Evolutionary conservation across 1,140 invertebrate genomes (phyloP).

Genomic region (Drosophila sechellia): DNA sequence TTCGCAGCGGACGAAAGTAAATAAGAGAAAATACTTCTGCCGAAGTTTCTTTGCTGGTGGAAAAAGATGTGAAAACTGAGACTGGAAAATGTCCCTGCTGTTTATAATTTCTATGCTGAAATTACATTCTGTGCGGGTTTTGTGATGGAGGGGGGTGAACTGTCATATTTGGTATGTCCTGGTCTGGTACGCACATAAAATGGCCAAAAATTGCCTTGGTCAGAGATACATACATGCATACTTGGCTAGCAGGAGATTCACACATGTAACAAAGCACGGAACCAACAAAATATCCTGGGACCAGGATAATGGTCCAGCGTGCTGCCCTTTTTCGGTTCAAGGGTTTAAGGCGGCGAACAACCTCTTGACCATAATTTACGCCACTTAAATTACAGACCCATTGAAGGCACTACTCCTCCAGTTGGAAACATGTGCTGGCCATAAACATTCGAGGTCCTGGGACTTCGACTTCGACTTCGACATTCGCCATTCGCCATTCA

Average conservation of each 20-base stretch:
- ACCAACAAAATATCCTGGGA: conserved; percentile 10
- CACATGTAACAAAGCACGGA: conserved; percentile 50
- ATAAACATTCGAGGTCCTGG: conserved; percentile 51
- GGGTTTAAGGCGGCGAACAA: conserved; percentile 22
- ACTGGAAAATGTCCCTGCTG: conserved; percentile 55
- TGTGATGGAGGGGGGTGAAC: neutral
- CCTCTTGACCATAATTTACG: conserved; percentile 79
- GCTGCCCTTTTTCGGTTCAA: conserved; percentile 27
- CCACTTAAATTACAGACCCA: conserved; percentile 71
- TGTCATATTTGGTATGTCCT: conserved; percentile 58
- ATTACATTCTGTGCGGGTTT: conserved; percentile 55
- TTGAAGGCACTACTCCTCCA: conserved; percentile 32
- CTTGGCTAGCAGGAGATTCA: conserved; percentile 7
- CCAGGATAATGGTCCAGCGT: conserved; percentile 30
- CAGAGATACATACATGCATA: conserved; percentile 4
- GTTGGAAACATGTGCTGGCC: conserved; percentile 52
- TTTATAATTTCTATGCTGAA: conserved; percentile 72
- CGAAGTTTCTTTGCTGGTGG: neutral
- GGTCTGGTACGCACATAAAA: conserved; percentile 58
- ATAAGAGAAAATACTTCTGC: conserved; percentile 36
- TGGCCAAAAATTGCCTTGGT: conserved; percentile 50
- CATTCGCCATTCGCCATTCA: conserved; percentile 41
- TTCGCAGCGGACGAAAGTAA: conserved; percentile 44
- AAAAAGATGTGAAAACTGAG: conserved; percentile 20
- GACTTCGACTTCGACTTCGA: conserved; percentile 5